Base-by-base conservation (phyloP, 1,140 invertebrate genomes). In the Contarinia nasturtii region DNA sequence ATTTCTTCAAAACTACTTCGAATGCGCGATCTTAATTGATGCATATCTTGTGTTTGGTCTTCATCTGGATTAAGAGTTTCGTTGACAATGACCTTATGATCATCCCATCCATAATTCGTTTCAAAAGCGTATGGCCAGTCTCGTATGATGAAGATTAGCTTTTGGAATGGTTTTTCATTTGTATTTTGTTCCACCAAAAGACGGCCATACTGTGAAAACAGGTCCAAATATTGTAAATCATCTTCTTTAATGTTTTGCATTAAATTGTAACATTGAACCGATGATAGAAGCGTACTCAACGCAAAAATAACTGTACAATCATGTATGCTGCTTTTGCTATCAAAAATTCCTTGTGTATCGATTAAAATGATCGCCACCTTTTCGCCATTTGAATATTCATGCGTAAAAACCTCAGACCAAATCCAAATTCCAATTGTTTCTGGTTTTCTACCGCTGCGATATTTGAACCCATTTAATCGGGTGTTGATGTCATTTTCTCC, bases 101-200 rank as follows among this genome's bases (percentile, higher is more conserved):
- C 93, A 14, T 79, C 73, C 27, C 27, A 27, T 0, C 96, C 96
- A 67, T 95, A 99, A 5, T 79, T 67, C 8, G 87, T 85, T 64
- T 99, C 94, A 65, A 98, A 98, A 0, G 94, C 92, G 65, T 89
- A 98, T 64, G 89, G 88, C 95, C 95, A 99, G 67, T 98, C 95
- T 47, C 95, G 70, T 1, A 99, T 84, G 5, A 99, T 74, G 67
- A 99, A 98, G 57, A 92, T 80, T 33, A 99, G 68, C 57, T 82
- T 79, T 70, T 98, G 93, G 66, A 97, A 97, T 5, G 94, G 89
- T 51, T 86, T 86, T 54, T 80, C 75, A 40, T 83, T 83, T 42
- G 85, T 84, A 59, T 89, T 88, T 54, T 92, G 90, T 44, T 95
- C 64, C 18, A 93, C 94, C 51, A 98, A 68, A 3, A 27, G 27